A percentile compares a stretch with the other conserved stretches of the same genome.
These are phyloP conservation scores for Brachionus koreanus DNA, from an alignment of 1,140 invertebrate genomes.

Conservation along the genomic window DNA sequence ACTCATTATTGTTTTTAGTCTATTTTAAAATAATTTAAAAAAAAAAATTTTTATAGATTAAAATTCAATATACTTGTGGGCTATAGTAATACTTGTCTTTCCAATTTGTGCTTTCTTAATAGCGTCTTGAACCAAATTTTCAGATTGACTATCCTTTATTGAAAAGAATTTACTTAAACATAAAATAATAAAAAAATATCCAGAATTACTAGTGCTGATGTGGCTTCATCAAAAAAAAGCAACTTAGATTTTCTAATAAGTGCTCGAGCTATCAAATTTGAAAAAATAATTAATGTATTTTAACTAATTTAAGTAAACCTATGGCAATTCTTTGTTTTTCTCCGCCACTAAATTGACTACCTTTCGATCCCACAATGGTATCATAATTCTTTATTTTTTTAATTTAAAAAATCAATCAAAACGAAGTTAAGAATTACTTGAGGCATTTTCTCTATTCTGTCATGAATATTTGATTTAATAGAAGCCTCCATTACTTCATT, in stretches of 20 bases:
- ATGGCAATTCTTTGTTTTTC: slow-evolving; percentile 55
- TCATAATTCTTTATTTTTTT: slow-evolving; percentile 50
- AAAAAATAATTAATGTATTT: neutral
- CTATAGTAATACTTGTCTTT: slow-evolving; percentile 61
- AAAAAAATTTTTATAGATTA: too few species aligned
- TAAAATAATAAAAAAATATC: too few species aligned
- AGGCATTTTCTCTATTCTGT: slow-evolving; percentile 59
- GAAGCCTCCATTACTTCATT: slow-evolving; percentile 75
- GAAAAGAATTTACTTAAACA: neutral
- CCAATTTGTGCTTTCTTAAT: slow-evolving; percentile 53
- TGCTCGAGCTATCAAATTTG: neutral
- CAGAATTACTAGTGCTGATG: slow-evolving; percentile 68
- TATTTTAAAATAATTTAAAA: slow-evolving; percentile 8
- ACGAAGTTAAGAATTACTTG: too few species aligned
- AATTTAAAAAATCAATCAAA: too few species aligned
- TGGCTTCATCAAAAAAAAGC: slow-evolving; percentile 81
- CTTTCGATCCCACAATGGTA: slow-evolving; percentile 54
- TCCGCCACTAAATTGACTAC: slow-evolving; percentile 55
- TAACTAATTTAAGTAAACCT: neutral
- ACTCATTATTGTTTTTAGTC: too few species aligned
- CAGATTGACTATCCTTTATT: slow-evolving; percentile 68
- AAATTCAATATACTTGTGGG: slow-evolving; percentile 50
- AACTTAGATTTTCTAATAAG: slow-evolving; percentile 69
- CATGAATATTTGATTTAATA: slow-evolving; percentile 78
- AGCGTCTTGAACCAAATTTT: slow-evolving; percentile 65